Evolutionary conservation across 2,797 vertebrate genomes (phyloP).

Genomic region (Pseudochirops cupreus): DNA sequence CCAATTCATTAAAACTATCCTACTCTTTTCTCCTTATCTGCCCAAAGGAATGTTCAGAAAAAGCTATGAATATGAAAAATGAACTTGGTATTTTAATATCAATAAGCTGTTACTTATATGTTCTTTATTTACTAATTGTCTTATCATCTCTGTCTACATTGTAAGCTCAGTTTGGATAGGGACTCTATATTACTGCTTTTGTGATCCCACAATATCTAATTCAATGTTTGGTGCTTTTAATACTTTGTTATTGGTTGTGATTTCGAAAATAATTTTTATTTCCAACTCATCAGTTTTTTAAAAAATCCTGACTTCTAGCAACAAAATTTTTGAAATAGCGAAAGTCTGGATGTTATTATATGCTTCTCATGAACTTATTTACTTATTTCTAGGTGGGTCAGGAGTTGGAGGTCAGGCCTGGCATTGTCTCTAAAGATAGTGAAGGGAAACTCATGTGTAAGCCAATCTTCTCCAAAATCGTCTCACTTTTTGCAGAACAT

Average conservation of each 20-base stretch:
- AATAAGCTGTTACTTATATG: background rate
- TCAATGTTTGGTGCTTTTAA: background rate
- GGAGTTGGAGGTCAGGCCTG: constrained; percentile 97
- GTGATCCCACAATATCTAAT: background rate
- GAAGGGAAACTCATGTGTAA: constrained; percentile 99
- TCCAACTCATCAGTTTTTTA: background rate
- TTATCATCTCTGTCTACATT: background rate
- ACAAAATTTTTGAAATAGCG: too few relatives aligned
- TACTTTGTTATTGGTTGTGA: background rate
- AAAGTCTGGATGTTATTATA: background rate
- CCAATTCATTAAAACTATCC: background rate
- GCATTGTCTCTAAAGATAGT: constrained; percentile 99
- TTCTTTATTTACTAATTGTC: constrained; percentile 15
- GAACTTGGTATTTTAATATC: constrained; percentile 30
- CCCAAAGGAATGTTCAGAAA: background rate
- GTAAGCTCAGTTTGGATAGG: background rate
- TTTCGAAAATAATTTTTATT: background rate
- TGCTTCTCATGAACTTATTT: constrained; percentile 54
- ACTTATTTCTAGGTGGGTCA: constrained; percentile 93
- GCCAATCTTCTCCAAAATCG: constrained; percentile 99
- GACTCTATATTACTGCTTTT: background rate
- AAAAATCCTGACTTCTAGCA: background rate
- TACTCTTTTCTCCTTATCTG: constrained; percentile 18
- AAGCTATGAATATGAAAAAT: constrained; percentile 26
- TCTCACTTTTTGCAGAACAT: constrained; percentile 98